Base-by-base conservation (phyloP, 2,888 invertebrate genomes). In the Hanleya hanleyi region DNA sequence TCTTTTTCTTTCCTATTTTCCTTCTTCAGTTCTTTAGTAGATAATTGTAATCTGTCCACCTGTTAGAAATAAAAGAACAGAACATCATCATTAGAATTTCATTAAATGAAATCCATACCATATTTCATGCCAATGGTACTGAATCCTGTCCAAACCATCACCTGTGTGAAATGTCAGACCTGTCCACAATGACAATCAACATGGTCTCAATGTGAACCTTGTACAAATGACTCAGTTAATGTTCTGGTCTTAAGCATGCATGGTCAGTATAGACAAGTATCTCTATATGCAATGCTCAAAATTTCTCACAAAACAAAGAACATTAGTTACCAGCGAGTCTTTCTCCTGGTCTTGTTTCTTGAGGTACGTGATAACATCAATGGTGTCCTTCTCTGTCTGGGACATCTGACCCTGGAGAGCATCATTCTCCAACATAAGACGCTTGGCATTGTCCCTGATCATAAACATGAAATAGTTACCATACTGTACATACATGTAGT, bases 321-420 rank as follows among this genome's bases (percentile, higher is more conserved):
- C 32, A 18, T n/a, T 15, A 15, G 5, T 68, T 71, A 89, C 89
- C 82, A 87, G 81, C 50, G 79, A 76, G 72, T 90, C 90, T 78
- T 91, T 90, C 36, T 89, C 86, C 66, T 83, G 83, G 78, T 91
- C 89, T 74, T 90, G 86, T 75, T 88, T 86, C 74, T 89, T 90
- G 32, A 91, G 81, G 75, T 84, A 87, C 7, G 88, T 88, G 67
- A 91, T 87, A 35, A 90, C 89, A 81, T 91, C 91, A 61, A 91
- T 89, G 4, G 90, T 90, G 76, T 91, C 90, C 67, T 86, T 83
- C 77, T 91, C 91, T 6, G 87, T 89, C 74, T 88, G 85, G 50
- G 86, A 73, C 85, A 91, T 87, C 78, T 86, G 86, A 67, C 81
- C 84, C 73, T 87, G 84, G 5, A 91, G 85, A 15, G 81, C 81